Evolutionary conservation across 2,888 invertebrate species (phyloP).

Genomic region (Apodemia mormo): DNA sequence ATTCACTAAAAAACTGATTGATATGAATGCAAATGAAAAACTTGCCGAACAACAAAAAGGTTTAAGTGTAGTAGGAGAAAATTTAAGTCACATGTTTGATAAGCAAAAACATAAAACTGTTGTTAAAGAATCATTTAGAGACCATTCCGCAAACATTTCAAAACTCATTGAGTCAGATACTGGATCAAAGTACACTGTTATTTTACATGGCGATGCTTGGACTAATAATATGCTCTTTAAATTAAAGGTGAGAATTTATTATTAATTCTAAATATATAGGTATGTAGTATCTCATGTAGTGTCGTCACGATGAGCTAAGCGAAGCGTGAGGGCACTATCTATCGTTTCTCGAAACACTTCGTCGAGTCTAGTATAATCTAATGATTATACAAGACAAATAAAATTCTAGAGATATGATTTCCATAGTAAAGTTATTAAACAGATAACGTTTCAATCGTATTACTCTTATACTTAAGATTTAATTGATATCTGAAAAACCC

Average conservation of each 20-base stretch:
- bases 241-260: conserved; percentile 12
- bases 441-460: too few relatives aligned
- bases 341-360: too few relatives aligned
- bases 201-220: conserved; percentile 22
- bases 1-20: conserved; percentile 18
- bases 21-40: background rate
- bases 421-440: too few relatives aligned
- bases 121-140: conserved; percentile 11
- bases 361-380: too few relatives aligned
- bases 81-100: conserved; percentile 17
- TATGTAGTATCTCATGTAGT: too few relatives aligned
- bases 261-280: too few relatives aligned
- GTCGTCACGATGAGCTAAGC: too few relatives aligned
- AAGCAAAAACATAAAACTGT: conserved; percentile 9
- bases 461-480: too few relatives aligned
- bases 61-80: conserved; percentile 11
- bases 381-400: too few relatives aligned
- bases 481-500: too few relatives aligned
- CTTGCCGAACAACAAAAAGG: background rate
- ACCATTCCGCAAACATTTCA: background rate
- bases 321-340: too few relatives aligned
- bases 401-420: too few relatives aligned
- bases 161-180: conserved; percentile 17
- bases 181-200: conserved; percentile 20
- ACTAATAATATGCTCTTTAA: conserved; percentile 21